Conservation (phyloP, 2,113 vertebrate genomes). For the Ciconia maguari region DNA sequence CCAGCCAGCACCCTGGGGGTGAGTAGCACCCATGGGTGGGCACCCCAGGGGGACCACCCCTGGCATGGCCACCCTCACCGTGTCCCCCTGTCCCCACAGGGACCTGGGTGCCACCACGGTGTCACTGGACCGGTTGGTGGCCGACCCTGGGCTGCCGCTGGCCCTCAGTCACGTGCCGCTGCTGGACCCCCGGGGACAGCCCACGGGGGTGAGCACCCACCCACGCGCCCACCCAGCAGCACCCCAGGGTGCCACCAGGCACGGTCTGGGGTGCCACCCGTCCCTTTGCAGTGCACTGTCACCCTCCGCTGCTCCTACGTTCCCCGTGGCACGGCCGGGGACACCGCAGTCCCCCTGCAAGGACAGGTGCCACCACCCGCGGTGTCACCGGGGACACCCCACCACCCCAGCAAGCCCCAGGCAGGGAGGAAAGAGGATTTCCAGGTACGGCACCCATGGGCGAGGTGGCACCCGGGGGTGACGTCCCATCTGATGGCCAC, state of each 20-base stretch:
- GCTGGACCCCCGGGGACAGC: background rate
- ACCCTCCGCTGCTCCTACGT: background rate
- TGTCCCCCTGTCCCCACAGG: background rate
- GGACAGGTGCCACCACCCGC: rapidly evolving
- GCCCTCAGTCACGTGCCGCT: background rate
- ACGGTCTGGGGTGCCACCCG: background rate
- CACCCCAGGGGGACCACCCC: background rate
- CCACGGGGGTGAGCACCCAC: background rate
- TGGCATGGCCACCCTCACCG: rapidly evolving
- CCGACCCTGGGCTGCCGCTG: background rate
- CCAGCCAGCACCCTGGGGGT: background rate
- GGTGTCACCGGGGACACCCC: background rate
- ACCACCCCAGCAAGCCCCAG: rapidly evolving
- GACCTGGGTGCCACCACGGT: background rate
- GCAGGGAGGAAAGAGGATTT: background rate
- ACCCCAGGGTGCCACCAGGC: background rate
- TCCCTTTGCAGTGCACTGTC: background rate
- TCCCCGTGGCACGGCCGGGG: rapidly evolving
- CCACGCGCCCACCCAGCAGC: background rate
- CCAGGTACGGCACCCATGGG: background rate
- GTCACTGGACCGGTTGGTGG: background rate
- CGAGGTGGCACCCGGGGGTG: rapidly evolving
- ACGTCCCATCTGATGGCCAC: rapidly evolving
- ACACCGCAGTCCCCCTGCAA: rapidly evolving
- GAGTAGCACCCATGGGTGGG: background rate